Evolutionary conservation across 2,888 invertebrate species (phyloP), one percentile per base, ranked within the genome.

Genomic region (Diaperis boleti): DNA sequence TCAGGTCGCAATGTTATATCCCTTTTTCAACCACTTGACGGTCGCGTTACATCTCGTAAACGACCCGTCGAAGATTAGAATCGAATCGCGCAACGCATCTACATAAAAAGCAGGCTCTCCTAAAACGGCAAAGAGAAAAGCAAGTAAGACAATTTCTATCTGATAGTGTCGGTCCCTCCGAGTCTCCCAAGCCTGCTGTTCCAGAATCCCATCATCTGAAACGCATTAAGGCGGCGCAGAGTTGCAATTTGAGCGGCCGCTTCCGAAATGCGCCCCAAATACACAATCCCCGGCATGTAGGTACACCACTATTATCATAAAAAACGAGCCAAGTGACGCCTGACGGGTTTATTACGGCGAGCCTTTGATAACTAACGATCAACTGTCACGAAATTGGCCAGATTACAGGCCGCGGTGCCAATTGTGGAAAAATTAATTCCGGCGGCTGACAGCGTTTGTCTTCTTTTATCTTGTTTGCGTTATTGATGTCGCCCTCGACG

Each of bases 161-260:
- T 70, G 61, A 64, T 69, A 69, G 66, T 69, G 63, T 62, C 45
- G 62, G 64, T 63, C 63, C 59, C 59, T 59, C 35, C 37, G 59
- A 64, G 55, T 67, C 63, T 63, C 68, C 69, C 69, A 59, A 57
- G 65, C 56, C 72, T 65, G 70, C 64, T 70, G 69, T 69, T 72
- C 65, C 50, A 65, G 68, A 72, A 74, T 74, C 72, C 73, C 68
- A 72, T 71, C 74, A 72, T 72, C 71, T 65, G 65, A 73, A 74
- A 73, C 72, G 72, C 72, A 75, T 74, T 75, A 75, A 67, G 67
- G 71, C 67, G 61, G 66, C 64, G 67, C 70, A 63, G 67, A 70
- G 72, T 70, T 72, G 72, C 70, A 72, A 72, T 72, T 72, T 67
- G 64, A 57, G 20, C 59, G 54, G 26, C 44, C 37, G 50, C 35